These are phyloP conservation scores for Pterophyllum scalare DNA, from an alignment of 2,113 vertebrate genomes.

Conservation along the genomic window DNA sequence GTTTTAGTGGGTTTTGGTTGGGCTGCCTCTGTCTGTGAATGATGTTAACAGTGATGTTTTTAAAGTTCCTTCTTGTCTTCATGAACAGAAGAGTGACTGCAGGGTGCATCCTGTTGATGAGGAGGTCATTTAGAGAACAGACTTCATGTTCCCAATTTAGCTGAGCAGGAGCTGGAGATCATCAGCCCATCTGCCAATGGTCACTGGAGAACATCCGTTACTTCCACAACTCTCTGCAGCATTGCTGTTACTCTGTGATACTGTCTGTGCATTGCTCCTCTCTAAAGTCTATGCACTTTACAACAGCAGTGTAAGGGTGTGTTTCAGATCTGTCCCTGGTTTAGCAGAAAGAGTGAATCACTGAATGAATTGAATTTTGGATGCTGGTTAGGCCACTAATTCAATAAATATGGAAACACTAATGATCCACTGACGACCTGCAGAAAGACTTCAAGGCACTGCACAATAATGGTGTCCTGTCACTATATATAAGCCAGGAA, in stretches of 20 bases:
- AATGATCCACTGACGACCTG: slow-evolving; percentile 28
- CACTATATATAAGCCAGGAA: neutral
- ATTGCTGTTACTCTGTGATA: slow-evolving; percentile 3
- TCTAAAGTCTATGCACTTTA: neutral
- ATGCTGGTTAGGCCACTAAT: slow-evolving; percentile 7
- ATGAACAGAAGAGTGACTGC: slow-evolving; percentile 67
- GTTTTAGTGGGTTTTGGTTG: slow-evolving; percentile 53
- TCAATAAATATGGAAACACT: slow-evolving; percentile 5
- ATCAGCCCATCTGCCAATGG: slow-evolving; percentile 63
- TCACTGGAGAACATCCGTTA: slow-evolving; percentile 51
- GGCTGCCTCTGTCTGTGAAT: slow-evolving; percentile 43
- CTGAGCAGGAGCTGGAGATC: slow-evolving; percentile 51
- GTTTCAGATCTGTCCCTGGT: neutral
- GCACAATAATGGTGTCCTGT: neutral
- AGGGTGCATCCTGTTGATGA: slow-evolving; percentile 73
- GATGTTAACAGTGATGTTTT: slow-evolving; percentile 53
- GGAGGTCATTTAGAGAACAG: slow-evolving; percentile 64
- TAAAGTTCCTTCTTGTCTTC: slow-evolving; percentile 47
- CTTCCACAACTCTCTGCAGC: slow-evolving; percentile 37
- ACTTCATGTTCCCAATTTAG: slow-evolving; percentile 70
- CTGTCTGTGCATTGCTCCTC: neutral
- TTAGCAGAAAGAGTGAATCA: slow-evolving; percentile 18
- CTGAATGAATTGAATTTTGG: slow-evolving; percentile 24
- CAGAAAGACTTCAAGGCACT: neutral
- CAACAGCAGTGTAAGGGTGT: neutral